phyloP scores from a whole-genome alignment of 1,140 invertebrate species.

The Agrypnia vestita region DNA sequence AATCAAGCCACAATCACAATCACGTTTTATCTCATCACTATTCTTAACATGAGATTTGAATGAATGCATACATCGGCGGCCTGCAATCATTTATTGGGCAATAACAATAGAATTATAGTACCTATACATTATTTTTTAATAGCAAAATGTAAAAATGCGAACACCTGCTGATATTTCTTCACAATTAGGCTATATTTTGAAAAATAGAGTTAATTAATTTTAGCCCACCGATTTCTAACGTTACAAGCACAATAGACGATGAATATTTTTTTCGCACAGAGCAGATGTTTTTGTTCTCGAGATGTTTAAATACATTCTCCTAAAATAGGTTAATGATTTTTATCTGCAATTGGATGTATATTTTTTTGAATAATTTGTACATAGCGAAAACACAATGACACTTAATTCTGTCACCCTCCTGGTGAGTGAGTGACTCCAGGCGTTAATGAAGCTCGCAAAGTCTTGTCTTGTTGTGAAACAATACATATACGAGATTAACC shows the following conservation, averaged over 20 bases:
- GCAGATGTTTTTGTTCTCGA: not conserved
- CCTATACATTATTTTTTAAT: not conserved
- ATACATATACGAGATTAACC: too few species aligned
- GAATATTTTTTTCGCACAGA: not conserved
- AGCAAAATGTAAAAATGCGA: not conserved
- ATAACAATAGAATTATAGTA: constrained; percentile 10
- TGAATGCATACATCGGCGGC: not conserved
- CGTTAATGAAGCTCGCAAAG: too few species aligned
- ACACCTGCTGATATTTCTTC: constrained; percentile 13
- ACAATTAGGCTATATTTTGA: constrained; percentile 7
- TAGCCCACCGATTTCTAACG: not conserved
- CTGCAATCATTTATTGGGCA: not conserved
- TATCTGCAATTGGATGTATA: not conserved
- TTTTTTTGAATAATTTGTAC: not conserved
- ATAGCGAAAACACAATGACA: not conserved
- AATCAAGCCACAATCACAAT: too few species aligned
- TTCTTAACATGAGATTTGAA: constrained; percentile 1
- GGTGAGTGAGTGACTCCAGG: not conserved
- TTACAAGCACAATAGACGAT: not conserved
- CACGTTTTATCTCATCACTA: too few species aligned
- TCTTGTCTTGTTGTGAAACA: too few species aligned
- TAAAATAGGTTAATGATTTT: not conserved
- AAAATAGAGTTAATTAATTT: constrained; percentile 7
- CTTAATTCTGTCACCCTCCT: not conserved
- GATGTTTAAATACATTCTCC: not conserved